Evolutionary conservation across 2,113 vertebrate genomes (phyloP), one percentile per base, ranked within the genome.

Genomic region (Macheiramphus alcinus): DNA sequence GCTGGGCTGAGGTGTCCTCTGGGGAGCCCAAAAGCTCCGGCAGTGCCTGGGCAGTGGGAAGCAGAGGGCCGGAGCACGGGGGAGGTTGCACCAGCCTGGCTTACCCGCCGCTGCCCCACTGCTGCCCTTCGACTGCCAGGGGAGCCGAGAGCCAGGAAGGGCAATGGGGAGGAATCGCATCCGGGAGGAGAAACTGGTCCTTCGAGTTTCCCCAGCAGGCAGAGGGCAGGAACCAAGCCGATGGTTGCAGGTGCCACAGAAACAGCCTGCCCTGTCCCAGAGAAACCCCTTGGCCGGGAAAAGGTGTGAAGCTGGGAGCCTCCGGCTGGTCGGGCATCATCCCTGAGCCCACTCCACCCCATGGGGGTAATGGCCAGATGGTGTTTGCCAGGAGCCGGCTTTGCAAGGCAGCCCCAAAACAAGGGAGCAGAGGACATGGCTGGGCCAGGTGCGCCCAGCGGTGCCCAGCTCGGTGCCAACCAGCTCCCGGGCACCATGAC

Each of bases 271-370:
- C 36, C 66, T 48, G 58, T 13, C 71, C 65, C 9, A 4, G 7
- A 5, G 50, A 86, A 95, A 61, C 7, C 17, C 73, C 8, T 32
- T 0, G 5, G n/a, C 42, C 1, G 1, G 40, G 86, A 62, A 53
- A 40, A 62, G 40, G 19, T 47, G 36, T 1, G 6, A 76, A 61
- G 45, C 50, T 2, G 1, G n/a, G 43, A 76, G 68, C 11, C 36
- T 42, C 16, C 2, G 1, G 38, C 27, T 11, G 3, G 21, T 6
- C 16, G 0, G 72, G 25, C 38, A n/a, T 50, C 0, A 0, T 22
- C 50, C 29, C 61, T 5, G 3, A 63, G 13, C 34, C 72, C 1
- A 1, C 58, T 50, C 32, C 9, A 6, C 29, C 27, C 58, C 3
- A 0, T 3, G 1, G 45, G 32, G 52, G 11, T 27, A 45, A 36